phyloP scores from a whole-genome alignment of 2,113 vertebrate species.

The Apodemus sylvaticus region DNA sequence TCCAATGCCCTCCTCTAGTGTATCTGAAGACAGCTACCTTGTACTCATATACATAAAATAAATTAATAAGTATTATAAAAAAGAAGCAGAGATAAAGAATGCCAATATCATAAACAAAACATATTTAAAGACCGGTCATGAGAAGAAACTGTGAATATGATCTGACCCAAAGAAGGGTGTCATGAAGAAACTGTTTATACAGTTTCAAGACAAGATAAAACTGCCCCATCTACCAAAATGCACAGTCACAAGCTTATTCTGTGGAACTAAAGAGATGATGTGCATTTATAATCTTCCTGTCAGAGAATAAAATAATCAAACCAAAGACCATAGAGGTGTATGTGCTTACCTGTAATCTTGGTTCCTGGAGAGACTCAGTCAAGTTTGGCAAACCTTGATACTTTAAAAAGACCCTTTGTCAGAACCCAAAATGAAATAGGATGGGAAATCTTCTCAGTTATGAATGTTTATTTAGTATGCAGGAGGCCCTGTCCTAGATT shows the following conservation, averaged over 20 bases:
- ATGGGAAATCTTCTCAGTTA: not conserved
- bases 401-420: not conserved
- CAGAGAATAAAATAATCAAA: not conserved
- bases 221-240: not conserved
- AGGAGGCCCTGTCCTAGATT: not conserved
- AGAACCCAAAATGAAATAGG: not conserved
- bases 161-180: not conserved
- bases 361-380: not conserved
- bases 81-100: not conserved
- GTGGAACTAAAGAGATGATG: not conserved
- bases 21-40: too few relatives aligned
- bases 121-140: not conserved
- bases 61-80: too few relatives aligned
- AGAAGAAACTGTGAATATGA: not conserved
- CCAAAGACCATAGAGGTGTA: not conserved
- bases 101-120: not conserved
- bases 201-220: conserved; percentile 31
- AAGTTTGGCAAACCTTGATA: not conserved
- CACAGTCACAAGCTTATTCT: not conserved
- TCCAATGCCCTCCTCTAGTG: too few relatives aligned
- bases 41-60: too few relatives aligned
- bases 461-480: not conserved
- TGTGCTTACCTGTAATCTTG: not conserved
- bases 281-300: not conserved
- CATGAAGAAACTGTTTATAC: not conserved